Percentiles rank a stretch among this genome's conserved stretches.
Conservation (phyloP, 2,797 vertebrate species). For the Siniperca obscura region DNA sequence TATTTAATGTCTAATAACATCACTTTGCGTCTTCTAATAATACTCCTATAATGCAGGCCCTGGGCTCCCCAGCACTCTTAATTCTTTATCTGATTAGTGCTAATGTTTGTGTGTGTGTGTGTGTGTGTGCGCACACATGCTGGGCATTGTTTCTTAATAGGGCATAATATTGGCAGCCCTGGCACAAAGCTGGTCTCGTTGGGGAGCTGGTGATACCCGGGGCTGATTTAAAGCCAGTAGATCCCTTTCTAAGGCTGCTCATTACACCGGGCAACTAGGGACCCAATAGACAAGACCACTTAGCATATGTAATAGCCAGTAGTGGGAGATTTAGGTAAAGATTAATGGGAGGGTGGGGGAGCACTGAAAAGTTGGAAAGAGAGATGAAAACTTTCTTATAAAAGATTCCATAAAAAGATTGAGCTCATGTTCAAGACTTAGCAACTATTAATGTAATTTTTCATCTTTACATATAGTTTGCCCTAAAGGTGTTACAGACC, state of each 20-base stretch:
- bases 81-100: slow-evolving; percentile 65
- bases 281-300: slow-evolving; percentile 67
- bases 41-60: slow-evolving; percentile 50
- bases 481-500: slow-evolving; percentile 65
- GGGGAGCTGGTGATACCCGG: slow-evolving; percentile 62
- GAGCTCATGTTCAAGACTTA: slow-evolving; percentile 43
- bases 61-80: slow-evolving; percentile 42
- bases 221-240: slow-evolving; percentile 76
- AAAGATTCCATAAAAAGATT: slow-evolving; percentile 45
- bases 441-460: slow-evolving; percentile 65
- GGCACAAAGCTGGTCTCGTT: slow-evolving; percentile 63
- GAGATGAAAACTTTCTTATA: slow-evolving; percentile 46
- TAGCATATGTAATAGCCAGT: slow-evolving; percentile 69
- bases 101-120: slow-evolving; percentile 27
- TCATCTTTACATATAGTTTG: slow-evolving; percentile 59
- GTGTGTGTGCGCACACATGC: slow-evolving; percentile 1
- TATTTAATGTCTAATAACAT: slow-evolving; percentile 51
- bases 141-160: slow-evolving; percentile 70
- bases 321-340: slow-evolving; percentile 56
- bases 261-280: slow-evolving; percentile 65
- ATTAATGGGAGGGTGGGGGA: slow-evolving; percentile 48
- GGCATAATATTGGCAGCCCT: slow-evolving; percentile 68
- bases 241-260: slow-evolving; percentile 70
- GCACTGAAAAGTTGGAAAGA: slow-evolving; percentile 19
- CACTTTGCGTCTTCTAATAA: slow-evolving; percentile 53